Evolutionary conservation across 2,113 vertebrate species (phyloP).

Genomic region (Hoplias malabaricus): DNA sequence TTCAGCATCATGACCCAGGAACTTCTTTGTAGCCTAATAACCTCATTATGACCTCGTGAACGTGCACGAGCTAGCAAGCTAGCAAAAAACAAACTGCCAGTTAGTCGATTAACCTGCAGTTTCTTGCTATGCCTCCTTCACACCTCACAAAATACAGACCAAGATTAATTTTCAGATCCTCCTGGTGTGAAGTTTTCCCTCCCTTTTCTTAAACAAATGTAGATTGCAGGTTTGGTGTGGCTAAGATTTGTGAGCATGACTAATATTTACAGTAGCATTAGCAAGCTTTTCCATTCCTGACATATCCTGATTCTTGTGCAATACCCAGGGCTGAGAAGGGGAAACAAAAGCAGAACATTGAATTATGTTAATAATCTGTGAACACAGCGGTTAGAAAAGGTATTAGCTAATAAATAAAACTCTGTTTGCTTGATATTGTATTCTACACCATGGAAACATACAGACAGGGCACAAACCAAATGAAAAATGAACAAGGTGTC

Average conservation of each 20-base stretch:
- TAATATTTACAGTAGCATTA: background rate
- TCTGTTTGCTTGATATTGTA: background rate
- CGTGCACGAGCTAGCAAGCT: background rate
- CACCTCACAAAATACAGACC: background rate
- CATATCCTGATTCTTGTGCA: background rate
- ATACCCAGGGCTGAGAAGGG: background rate
- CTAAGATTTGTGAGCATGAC: background rate
- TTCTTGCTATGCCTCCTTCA: too few relatives aligned
- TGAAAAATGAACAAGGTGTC: too few relatives aligned
- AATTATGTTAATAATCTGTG: conserved; percentile 53
- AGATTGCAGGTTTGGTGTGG: background rate
- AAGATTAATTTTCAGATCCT: background rate
- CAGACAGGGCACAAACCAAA: background rate
- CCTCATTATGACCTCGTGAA: background rate
- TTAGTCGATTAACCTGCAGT: too few relatives aligned
- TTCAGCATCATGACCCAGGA: background rate
- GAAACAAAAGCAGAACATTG: conserved; percentile 15
- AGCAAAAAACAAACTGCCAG: too few relatives aligned
- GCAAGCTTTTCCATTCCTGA: background rate
- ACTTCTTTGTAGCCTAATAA: too few relatives aligned
- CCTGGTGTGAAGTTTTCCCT: background rate
- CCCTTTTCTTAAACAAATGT: background rate
- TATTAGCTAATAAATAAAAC: background rate
- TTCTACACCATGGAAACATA: background rate
- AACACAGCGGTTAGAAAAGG: too few relatives aligned